These are phyloP conservation scores for Rhinella marina DNA, from an alignment of 2,797 vertebrate species.

Conservation along the genomic window DNA sequence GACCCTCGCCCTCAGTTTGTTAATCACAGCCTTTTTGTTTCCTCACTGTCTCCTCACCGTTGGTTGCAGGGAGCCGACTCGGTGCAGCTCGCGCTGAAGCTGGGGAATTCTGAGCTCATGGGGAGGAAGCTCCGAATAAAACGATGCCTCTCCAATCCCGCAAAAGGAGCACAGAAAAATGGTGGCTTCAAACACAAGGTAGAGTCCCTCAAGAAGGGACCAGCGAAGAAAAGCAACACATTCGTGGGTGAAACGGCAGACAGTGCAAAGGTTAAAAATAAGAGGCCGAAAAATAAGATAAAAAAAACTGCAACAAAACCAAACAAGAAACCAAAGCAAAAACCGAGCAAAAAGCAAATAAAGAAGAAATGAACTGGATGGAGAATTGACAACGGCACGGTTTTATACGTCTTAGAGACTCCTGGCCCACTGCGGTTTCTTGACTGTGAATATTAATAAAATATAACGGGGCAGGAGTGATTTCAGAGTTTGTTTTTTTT, in stretches of 20 bases:
- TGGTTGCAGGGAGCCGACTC: slow-evolving; percentile 70
- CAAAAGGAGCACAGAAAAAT: neutral
- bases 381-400: neutral
- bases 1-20: no score
- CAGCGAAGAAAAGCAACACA: neutral
- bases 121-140: slow-evolving; percentile 77
- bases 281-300: neutral
- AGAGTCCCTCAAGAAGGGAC: neutral
- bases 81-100: slow-evolving; percentile 77
- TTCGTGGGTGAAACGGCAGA: slow-evolving; percentile 41
- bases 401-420: neutral
- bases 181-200: neutral
- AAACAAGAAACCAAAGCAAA: neutral
- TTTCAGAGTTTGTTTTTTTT: neutral
- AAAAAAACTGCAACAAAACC: neutral
- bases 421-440: neutral
- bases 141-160: slow-evolving; percentile 53
- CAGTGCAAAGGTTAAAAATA: neutral
- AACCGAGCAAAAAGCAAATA: neutral
- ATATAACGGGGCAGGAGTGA: neutral
- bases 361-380: neutral
- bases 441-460: neutral
- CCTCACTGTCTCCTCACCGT: neutral
- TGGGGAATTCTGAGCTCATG: slow-evolving; percentile 73
- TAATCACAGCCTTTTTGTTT: no score